phyloP scores from a whole-genome alignment of 2,888 invertebrate genomes.

The Nemotelus pantherinus region DNA sequence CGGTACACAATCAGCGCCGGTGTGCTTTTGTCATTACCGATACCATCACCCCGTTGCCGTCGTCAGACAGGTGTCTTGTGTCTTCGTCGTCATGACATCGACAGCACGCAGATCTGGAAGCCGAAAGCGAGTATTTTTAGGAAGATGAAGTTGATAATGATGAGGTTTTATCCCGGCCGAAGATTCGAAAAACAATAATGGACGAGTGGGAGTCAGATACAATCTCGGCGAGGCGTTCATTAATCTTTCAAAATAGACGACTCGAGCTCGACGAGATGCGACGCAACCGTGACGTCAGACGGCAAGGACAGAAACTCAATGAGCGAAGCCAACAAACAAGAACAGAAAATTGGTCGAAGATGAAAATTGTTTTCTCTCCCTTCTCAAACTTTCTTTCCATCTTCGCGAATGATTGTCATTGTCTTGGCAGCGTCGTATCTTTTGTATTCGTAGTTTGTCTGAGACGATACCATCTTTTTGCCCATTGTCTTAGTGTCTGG shows the following conservation, averaged over 20 bases:
- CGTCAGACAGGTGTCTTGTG: not conserved
- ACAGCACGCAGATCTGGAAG: not conserved
- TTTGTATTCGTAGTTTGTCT: not conserved
- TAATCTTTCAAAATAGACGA: not conserved
- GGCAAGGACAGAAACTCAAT: too few species aligned
- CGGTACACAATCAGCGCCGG: not conserved
- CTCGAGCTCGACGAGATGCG: not conserved
- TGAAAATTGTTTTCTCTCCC: constrained; percentile 14
- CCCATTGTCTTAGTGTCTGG: constrained; percentile 1
- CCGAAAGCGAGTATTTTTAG: not conserved
- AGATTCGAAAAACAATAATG: not conserved
- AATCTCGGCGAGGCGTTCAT: too few species aligned
- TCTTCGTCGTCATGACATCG: not conserved
- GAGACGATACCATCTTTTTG: not conserved
- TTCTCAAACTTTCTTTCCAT: not conserved
- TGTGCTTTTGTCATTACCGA: not conserved
- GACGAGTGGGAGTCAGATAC: not conserved
- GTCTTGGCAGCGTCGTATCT: constrained; percentile 8
- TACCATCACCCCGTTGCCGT: not conserved
- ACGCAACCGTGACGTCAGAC: too few species aligned
- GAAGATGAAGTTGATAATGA: not conserved
- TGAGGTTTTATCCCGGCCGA: not conserved
- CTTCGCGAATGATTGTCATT: not conserved
- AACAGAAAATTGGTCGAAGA: constrained; percentile 1
- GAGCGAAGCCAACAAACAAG: not conserved